phyloP scores from a whole-genome alignment of 2,113 vertebrate genomes.

The Trogon surrucura region DNA sequence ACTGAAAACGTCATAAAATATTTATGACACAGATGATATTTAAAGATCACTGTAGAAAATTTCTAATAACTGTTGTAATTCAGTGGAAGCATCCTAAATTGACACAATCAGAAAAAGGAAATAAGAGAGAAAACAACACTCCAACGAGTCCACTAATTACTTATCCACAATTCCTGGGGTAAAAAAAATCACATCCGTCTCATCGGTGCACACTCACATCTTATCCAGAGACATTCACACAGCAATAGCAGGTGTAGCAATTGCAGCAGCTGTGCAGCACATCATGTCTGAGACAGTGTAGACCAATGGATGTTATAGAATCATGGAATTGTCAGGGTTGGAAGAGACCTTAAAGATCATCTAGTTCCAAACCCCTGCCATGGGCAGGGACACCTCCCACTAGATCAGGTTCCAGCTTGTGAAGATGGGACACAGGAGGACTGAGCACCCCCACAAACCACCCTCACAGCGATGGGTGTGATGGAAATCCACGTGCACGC shows the following conservation, averaged over 20 bases:
- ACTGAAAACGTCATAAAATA: slow-evolving; percentile 44
- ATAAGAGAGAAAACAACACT: background rate
- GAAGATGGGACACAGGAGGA: accelerated
- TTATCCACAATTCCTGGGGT: background rate
- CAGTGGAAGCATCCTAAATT: background rate
- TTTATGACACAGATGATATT: slow-evolving; percentile 46
- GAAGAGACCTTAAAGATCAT: too few relatives aligned
- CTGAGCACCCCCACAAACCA: accelerated
- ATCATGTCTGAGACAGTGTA: accelerated
- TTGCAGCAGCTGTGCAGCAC: background rate
- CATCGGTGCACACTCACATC: accelerated
- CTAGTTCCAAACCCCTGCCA: too few relatives aligned
- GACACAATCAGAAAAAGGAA: background rate
- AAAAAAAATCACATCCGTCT: background rate
- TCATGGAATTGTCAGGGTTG: too few relatives aligned
- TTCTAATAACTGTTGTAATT: background rate
- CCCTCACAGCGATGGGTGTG: accelerated
- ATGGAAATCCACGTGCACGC: accelerated
- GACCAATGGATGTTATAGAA: accelerated
- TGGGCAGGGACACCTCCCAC: too few relatives aligned
- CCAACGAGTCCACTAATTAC: background rate
- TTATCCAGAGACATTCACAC: background rate
- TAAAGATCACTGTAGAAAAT: slow-evolving; percentile 44
- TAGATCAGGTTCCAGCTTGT: accelerated
- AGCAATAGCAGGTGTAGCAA: background rate